phyloP scores from a whole-genome alignment of 2,113 vertebrate species.

The Sisor rabdophorus region DNA sequence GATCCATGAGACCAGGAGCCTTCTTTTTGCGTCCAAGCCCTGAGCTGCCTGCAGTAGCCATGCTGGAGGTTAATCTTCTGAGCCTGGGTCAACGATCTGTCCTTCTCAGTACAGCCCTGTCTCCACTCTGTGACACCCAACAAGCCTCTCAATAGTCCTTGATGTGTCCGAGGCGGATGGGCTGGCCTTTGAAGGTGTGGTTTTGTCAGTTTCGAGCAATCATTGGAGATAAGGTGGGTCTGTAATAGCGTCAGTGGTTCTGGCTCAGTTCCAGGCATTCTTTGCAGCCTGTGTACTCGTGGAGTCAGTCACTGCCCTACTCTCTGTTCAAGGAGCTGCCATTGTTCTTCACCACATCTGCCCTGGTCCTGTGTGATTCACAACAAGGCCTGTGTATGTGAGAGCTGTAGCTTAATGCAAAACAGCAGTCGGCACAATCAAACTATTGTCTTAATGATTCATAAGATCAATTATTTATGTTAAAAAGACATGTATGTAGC shows the following conservation, averaged over 20 bases:
- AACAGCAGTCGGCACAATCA: conserved; percentile 74
- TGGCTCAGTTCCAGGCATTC: conserved; percentile 86
- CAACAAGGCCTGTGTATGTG: conserved; percentile 88
- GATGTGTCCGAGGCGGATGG: conserved; percentile 75
- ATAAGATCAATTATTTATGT: conserved; percentile 53
- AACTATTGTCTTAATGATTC: conserved; percentile 63
- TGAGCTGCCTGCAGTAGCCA: conserved; percentile 88
- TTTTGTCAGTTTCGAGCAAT: conserved; percentile 78
- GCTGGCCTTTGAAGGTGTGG: conserved; percentile 94
- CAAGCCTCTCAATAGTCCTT: conserved; percentile 78
- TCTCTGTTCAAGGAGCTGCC: conserved; percentile 76
- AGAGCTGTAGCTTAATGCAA: conserved; percentile 76
- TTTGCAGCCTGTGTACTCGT: conserved; percentile 79
- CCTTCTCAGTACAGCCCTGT: conserved; percentile 75
- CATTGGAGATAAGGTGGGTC: conserved; percentile 86
- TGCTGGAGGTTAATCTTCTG: conserved; percentile 69
- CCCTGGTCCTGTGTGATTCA: conserved; percentile 70
- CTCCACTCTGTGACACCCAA: conserved; percentile 64
- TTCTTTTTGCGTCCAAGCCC: conserved; percentile 80
- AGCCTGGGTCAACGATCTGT: conserved; percentile 70
- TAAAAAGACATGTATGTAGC: conserved; percentile 43
- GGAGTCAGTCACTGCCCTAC: conserved; percentile 92
- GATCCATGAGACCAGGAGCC: conserved; percentile 86
- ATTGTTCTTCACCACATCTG: conserved; percentile 92
- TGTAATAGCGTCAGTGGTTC: conserved; percentile 72